Evolutionary conservation across 2,113 vertebrate genomes (phyloP).

Genomic region (Marmota flaviventris): DNA sequence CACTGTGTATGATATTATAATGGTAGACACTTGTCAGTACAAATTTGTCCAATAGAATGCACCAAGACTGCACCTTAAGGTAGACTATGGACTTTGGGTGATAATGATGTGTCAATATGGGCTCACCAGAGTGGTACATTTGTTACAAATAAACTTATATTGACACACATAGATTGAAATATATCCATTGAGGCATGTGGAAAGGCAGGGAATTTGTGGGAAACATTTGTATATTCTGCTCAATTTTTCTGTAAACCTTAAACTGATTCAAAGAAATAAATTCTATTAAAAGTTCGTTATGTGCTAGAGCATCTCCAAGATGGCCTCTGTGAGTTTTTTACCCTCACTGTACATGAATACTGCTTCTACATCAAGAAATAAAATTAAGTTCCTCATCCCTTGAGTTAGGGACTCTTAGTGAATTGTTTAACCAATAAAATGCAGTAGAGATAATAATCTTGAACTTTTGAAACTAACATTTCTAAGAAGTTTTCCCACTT

Average conservation of each 20-base stretch:
- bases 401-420: not conserved
- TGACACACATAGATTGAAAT: no score
- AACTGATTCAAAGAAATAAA: not conserved
- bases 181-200: not conserved
- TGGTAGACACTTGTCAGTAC: not conserved
- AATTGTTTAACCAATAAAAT: not conserved
- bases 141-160: not conserved
- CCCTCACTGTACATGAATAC: not conserved
- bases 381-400: not conserved
- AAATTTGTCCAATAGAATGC: not conserved
- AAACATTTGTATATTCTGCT: not conserved
- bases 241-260: not conserved
- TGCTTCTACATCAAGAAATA: not conserved
- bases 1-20: not conserved
- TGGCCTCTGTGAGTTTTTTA: not conserved
- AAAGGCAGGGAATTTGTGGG: not conserved
- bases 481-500: not conserved
- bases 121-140: not conserved
- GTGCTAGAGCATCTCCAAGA: not conserved
- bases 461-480: not conserved
- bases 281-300: accelerated
- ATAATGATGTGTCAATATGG: no score
- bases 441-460: not conserved
- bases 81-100: not conserved
- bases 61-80: not conserved